Evolutionary conservation across 2,113 vertebrate genomes (phyloP), one percentile per base, ranked within the genome.

Genomic region (Macrotis lagotis): DNA sequence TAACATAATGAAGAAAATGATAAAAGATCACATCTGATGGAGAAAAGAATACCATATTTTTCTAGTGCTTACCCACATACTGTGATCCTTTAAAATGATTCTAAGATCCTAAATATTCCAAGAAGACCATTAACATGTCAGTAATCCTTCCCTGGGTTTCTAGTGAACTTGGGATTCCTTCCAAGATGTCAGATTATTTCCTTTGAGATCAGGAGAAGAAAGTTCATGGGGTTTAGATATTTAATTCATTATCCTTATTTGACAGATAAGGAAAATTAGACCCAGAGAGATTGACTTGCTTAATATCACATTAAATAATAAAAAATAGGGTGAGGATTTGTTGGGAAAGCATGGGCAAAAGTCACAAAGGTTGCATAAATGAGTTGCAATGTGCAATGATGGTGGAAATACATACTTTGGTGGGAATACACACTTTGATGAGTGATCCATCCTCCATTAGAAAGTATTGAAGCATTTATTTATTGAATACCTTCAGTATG

Each of bases 1-100:
- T 98, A 96, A 97, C 92, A 4, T 96, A 94, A 3, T 0, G 0
- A 50, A 98, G 97, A 93, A 98, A 98, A 95, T 97, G 96, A 88
- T 96, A 97, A 95, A 98, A 98, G 48, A 93, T 93, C 88, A 98
- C 94, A 91, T 98, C 98, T 98, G 97, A 93, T 92, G 48, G 50
- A 47, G 25, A 52, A 0, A 2, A n/a, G 25, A 12, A 89, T 14
- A 89, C 0, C 55, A 10, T 48, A 4, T 94, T 51, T 49, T 47
- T 95, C 52, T 9, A 49, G 16, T 51, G 22, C 8, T 1, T 22
- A 48, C 50, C 11, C 8, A 37, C 4, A 50, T 50, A 31, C 25
- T 22, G 8, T 48, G 51, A 52, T 49, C 44, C 51, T 5, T 44
- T 0, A 50, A 44, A 47, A 19, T 0, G 0, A 19, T 8, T 12